These are phyloP conservation scores for Neotoxoptera formosana DNA, from an alignment of 1,140 invertebrate species.

Conservation along the genomic window DNA sequence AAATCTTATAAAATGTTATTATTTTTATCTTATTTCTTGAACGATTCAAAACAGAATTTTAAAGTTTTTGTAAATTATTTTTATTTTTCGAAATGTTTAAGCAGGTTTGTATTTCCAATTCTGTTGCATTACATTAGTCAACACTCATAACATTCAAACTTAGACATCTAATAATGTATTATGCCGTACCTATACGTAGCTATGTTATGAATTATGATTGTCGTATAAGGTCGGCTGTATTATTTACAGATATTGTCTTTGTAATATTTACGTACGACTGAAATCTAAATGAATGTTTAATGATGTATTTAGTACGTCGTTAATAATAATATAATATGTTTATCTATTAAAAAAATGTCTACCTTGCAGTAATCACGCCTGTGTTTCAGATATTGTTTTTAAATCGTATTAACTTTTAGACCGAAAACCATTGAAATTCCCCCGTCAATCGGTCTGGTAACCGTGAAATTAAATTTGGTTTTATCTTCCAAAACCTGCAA, in stretches of 20 bases:
- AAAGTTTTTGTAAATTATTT: not conserved
- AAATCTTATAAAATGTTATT: not conserved
- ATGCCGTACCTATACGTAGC: not conserved
- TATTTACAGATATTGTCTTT: constrained; percentile 3
- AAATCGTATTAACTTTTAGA: not conserved
- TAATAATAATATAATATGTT: not conserved
- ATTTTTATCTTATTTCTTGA: not conserved
- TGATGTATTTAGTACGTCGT: not conserved
- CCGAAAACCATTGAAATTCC: not conserved
- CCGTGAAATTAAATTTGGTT: constrained; percentile 9
- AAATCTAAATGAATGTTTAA: not conserved
- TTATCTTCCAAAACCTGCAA: not conserved
- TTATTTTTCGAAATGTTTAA: not conserved
- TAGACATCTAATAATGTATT: not conserved
- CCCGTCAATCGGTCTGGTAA: not conserved
- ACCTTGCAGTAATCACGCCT: not conserved
- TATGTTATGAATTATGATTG: not conserved
- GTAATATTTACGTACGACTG: not conserved
- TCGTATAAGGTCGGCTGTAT: not conserved
- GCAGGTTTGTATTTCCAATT: not conserved
- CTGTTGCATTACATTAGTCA: not conserved
- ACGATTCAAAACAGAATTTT: not conserved
- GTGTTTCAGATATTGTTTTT: not conserved
- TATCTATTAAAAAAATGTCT: not conserved
- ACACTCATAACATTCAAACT: not conserved